These are phyloP conservation scores for Drosophila prolongata DNA, from an alignment of 2,888 invertebrate species.

Conservation along the genomic window DNA sequence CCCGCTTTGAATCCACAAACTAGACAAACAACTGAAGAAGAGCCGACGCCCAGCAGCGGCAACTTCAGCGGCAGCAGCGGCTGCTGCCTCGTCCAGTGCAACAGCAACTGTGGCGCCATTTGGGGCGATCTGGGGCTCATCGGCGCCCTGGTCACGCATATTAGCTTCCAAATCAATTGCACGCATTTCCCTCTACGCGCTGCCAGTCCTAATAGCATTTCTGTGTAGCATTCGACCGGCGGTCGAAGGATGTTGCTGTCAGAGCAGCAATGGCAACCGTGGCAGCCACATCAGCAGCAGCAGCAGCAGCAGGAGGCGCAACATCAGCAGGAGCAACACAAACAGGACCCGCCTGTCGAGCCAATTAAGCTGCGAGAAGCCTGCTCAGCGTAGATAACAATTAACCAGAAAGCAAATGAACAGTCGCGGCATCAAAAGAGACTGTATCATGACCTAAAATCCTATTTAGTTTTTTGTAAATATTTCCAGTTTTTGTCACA, in stretches of 20 bases:
- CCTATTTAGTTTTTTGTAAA: conserved; percentile 65
- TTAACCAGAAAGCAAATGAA: conserved; percentile 65
- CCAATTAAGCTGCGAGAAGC: conserved; percentile 59
- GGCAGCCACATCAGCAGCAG: conserved; percentile 18
- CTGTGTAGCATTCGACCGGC: conserved; percentile 58
- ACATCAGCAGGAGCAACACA: conserved; percentile 19
- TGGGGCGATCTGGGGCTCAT: conserved; percentile 35
- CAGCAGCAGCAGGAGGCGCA: conserved; percentile 40
- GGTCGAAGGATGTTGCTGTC: conserved; percentile 20
- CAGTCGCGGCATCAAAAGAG: conserved; percentile 30
- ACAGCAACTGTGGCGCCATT: conserved; percentile 36
- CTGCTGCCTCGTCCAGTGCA: conserved; percentile 48
- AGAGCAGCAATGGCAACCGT: conserved; percentile 22
- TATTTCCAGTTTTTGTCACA: conserved; percentile 58
- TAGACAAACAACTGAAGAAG: conserved; percentile 78
- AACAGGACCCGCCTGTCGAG: conserved; percentile 58
- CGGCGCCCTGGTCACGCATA: conserved; percentile 66
- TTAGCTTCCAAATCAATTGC: conserved; percentile 71
- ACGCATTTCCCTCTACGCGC: conserved; percentile 74
- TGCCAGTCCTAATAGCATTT: conserved; percentile 80
- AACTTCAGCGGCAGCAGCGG: conserved; percentile 64
- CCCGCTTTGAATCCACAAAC: conserved; percentile 7
- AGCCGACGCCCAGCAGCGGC: conserved; percentile 74
- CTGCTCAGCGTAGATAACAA: conserved; percentile 73
- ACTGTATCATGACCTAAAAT: conserved; percentile 22